Evolutionary conservation across 2,888 invertebrate species (phyloP).

Genomic region (Hydropsyche betteni): DNA sequence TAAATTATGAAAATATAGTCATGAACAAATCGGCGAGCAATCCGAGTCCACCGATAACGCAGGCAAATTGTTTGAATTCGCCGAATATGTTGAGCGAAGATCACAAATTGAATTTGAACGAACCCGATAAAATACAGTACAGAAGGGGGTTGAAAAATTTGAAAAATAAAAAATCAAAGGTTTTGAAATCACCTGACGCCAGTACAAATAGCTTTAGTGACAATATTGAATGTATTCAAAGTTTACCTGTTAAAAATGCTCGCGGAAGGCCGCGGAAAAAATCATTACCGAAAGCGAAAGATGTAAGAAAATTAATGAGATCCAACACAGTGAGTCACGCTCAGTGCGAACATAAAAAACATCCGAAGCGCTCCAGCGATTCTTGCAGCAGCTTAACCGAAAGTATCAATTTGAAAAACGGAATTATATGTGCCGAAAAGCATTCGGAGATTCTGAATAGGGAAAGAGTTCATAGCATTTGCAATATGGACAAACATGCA

Average conservation of each 20-base stretch:
- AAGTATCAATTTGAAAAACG: constrained; percentile 62
- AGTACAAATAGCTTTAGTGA: constrained; percentile 33
- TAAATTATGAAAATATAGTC: constrained; percentile 19
- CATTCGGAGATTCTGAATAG: constrained; percentile 69
- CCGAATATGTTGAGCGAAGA: not conserved
- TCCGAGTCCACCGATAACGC: not conserved
- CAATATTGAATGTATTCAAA: constrained; percentile 47
- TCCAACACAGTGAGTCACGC: constrained; percentile 55
- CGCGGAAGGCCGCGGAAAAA: constrained; percentile 50
- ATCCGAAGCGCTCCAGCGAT: constrained; percentile 64
- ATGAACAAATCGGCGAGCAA: not conserved
- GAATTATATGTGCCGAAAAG: constrained; percentile 64
- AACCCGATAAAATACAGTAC: not conserved
- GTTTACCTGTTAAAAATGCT: constrained; percentile 53
- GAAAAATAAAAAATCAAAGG: constrained; percentile 17
- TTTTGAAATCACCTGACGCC: constrained; percentile 38
- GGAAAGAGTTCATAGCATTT: constrained; percentile 77
- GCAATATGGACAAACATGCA: constrained; percentile 82
- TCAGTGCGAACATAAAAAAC: constrained; percentile 62
- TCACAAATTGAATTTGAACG: not conserved
- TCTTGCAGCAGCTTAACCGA: constrained; percentile 64
- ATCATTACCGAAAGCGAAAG: constrained; percentile 50
- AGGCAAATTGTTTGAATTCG: not conserved
- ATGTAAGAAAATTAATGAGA: constrained; percentile 47
- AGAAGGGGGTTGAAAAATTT: not conserved